These are phyloP conservation scores for Picathartes gymnocephalus DNA, from an alignment of 2,113 vertebrate genomes.

Conservation along the genomic window DNA sequence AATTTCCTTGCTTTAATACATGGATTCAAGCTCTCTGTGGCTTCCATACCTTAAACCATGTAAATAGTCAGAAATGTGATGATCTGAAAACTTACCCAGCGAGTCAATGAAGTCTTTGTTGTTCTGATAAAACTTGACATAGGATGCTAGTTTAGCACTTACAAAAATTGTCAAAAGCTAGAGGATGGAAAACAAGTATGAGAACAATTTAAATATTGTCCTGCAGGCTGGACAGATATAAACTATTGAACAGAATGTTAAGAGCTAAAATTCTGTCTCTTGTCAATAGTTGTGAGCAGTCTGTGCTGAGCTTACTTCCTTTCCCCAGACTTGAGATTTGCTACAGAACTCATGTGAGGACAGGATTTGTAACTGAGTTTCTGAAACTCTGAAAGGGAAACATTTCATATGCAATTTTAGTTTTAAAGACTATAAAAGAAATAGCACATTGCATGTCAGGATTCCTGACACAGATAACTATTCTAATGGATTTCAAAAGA, in stretches of 20 bases:
- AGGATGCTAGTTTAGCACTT: constrained; percentile 90
- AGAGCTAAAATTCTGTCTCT: neutral
- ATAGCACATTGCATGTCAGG: neutral
- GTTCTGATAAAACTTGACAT: constrained; percentile 97
- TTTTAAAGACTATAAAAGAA: neutral
- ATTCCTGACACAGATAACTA: neutral
- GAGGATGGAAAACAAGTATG: constrained; percentile 42
- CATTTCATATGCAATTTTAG: neutral
- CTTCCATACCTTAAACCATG: neutral
- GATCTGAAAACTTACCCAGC: constrained; percentile 83
- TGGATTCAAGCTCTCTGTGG: neutral
- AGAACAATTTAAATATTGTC: constrained; percentile 2
- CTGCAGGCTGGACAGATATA: neutral
- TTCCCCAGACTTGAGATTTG: neutral
- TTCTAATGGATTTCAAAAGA: neutral
- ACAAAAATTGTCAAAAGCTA: constrained; percentile 99
- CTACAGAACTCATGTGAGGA: neutral
- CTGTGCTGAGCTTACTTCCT: neutral
- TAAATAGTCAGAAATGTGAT: neutral
- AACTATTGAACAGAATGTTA: neutral
- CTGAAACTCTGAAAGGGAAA: neutral
- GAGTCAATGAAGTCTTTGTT: constrained; percentile 99
- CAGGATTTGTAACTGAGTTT: neutral
- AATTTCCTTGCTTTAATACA: neutral
- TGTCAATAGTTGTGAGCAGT: neutral